Conservation (phyloP, 2,888 invertebrate genomes). For the Aproaerema taeniolella region DNA sequence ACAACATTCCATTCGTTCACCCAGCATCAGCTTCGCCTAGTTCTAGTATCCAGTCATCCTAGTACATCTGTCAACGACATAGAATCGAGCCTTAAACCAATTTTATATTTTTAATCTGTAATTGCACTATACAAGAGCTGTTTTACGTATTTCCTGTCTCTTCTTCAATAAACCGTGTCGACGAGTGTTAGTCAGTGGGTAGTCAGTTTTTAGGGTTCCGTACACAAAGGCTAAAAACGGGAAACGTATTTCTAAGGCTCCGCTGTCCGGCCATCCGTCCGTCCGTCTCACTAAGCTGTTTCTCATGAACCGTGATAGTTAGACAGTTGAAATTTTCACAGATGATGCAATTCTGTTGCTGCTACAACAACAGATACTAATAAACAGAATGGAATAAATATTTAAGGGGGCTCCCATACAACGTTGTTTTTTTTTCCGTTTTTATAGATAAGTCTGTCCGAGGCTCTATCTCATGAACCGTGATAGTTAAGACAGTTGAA, state of each 20-base stretch:
- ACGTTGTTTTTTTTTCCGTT: neutral
- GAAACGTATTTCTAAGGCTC: neutral
- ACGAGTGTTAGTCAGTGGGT: too few species aligned
- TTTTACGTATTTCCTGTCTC: too few species aligned
- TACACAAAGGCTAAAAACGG: neutral
- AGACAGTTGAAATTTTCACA: neutral
- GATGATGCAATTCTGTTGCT: neutral
- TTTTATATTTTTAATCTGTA: too few species aligned
- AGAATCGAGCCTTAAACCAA: too few species aligned
- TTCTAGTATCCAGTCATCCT: too few species aligned
- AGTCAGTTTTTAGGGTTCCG: neutral
- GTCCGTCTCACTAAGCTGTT: neutral
- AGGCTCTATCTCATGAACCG: neutral
- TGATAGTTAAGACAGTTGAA: neutral
- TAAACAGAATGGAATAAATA: neutral
- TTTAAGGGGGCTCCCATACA: neutral
- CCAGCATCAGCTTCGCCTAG: too few species aligned
- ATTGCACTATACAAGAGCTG: too few species aligned
- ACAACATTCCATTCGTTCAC: too few species aligned
- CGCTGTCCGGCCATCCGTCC: neutral
- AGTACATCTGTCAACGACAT: too few species aligned
- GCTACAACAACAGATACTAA: neutral
- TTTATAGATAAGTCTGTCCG: neutral
- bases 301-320: neutral
- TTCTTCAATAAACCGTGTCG: too few species aligned